These are phyloP conservation scores for Archaeoteleia sp. DNA, from an alignment of 2,888 invertebrate genomes.

Conservation along the genomic window DNA sequence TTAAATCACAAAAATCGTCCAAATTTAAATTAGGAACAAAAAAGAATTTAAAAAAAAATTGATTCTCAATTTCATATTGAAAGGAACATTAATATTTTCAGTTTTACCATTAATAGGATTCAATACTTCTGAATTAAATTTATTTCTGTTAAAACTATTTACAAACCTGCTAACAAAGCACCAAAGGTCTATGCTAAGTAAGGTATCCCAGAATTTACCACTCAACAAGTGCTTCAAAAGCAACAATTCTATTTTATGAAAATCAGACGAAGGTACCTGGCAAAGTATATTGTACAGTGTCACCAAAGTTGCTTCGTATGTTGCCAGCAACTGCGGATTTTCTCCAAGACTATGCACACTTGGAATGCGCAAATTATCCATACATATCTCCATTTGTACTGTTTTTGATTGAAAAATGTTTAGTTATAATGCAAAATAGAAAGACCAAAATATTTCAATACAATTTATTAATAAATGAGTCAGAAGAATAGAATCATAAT, in stretches of 20 bases:
- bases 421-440: not conserved
- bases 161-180: slow-evolving; percentile 65
- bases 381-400: slow-evolving; percentile 62
- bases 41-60: no score
- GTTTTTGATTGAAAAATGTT: not conserved
- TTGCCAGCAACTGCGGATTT: slow-evolving; percentile 37
- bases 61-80: slow-evolving; percentile 6
- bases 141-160: slow-evolving; percentile 12
- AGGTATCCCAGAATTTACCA: slow-evolving; percentile 63
- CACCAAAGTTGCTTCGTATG: slow-evolving; percentile 67
- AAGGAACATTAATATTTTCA: no score
- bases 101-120: no score
- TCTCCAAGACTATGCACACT: slow-evolving; percentile 42
- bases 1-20: no score
- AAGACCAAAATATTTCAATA: not conserved
- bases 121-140: no score
- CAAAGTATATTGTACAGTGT: slow-evolving; percentile 59
- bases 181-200: slow-evolving; percentile 67
- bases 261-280: slow-evolving; percentile 57
- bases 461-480: slow-evolving; percentile 6
- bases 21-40: no score
- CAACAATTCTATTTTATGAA: slow-evolving; percentile 57
- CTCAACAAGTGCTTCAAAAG: slow-evolving; percentile 66
- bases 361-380: slow-evolving; percentile 55
- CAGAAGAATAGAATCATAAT: no score